Percentiles rank a stretch among this genome's conserved stretches.
These are phyloP conservation scores for Chalcis sispes DNA, from an alignment of 2,888 invertebrate species.

Conservation along the genomic window DNA sequence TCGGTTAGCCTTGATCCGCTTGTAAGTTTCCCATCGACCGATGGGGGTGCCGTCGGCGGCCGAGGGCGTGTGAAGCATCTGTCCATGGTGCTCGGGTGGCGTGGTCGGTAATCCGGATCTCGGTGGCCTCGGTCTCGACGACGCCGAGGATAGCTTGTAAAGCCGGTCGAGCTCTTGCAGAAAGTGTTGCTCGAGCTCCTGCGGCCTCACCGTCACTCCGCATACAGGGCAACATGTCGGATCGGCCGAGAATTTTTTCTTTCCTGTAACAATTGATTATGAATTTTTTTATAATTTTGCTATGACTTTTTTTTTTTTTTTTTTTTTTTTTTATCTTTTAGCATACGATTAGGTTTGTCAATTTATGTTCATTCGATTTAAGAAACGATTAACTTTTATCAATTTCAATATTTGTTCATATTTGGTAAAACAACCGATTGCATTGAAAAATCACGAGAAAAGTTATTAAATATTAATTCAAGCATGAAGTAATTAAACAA, in stretches of 20 bases:
- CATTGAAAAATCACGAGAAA: too few species aligned
- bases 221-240: constrained; percentile 92
- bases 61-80: constrained; percentile 74
- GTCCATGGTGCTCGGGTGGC: constrained; percentile 71
- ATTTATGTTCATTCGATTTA: background rate
- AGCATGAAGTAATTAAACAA: too few species aligned
- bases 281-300: too few species aligned
- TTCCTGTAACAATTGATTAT: constrained; percentile 70
- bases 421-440: too few species aligned
- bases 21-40: constrained; percentile 85
- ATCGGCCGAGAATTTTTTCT: constrained; percentile 77
- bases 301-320: background rate
- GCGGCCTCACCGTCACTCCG: constrained; percentile 87
- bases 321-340: background rate
- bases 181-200: constrained; percentile 91
- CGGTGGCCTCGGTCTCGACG: constrained; percentile 70
- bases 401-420: too few species aligned
- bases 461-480: too few species aligned
- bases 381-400: too few species aligned
- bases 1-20: constrained; percentile 85
- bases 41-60: constrained; percentile 77
- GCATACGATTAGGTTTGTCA: background rate
- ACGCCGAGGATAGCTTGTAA: constrained; percentile 77
- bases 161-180: constrained; percentile 87
- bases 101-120: constrained; percentile 74